Evolutionary conservation across 1,140 invertebrate genomes (phyloP), one percentile per base, ranked within the genome.

Genomic region (Drosophila ercepeae): DNA sequence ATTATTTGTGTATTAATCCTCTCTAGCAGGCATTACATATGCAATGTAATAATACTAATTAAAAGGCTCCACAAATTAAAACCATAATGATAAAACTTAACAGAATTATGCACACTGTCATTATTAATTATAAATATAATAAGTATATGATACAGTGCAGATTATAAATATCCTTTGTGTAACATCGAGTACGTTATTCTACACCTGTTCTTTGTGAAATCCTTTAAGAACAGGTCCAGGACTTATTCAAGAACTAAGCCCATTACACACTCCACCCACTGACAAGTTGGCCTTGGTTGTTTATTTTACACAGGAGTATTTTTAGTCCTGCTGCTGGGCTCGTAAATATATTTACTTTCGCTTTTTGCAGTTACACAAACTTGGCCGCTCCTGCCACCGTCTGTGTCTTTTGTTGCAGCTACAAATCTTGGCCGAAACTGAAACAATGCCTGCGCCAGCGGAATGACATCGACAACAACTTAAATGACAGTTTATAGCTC

Each of bases 401-500:
- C 49, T 42, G 4, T 13, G 44, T 65, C 72, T 78, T 60, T 36
- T 29, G 75, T 51, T 75, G 79, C 61, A 50, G 68, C 82, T 63
- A 86, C 81, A 86, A 86, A 86, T 86, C 81, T 82, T 86, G 73
- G 39, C 63, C 60, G 23, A 88, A 74, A 64, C 82, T 42, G 39
- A 42, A 42, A 42, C 53, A 71, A 70, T 50, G 45, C 11, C 50
- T 57, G 52, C 42, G 75, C 69, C 57, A 44, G 36, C 48, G 68
- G 63, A 86, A 84, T 84, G 81, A 86, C 76, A 86, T 86, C 81
- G 82, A 88, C 81, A 86, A 86, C 81, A 86, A 86, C 81, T 88
- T 86, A 86, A 86, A 86, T 86, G 81, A 86, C 81, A 86, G 73
- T 86, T 86, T 86, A 86, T 86, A 77, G 81, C 81, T 86, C 81